A percentile compares a stretch with the other conserved stretches of the same genome.
Evolutionary conservation across 2,797 vertebrate genomes (phyloP).

Genomic region (Cyclopterus lumpus): DNA sequence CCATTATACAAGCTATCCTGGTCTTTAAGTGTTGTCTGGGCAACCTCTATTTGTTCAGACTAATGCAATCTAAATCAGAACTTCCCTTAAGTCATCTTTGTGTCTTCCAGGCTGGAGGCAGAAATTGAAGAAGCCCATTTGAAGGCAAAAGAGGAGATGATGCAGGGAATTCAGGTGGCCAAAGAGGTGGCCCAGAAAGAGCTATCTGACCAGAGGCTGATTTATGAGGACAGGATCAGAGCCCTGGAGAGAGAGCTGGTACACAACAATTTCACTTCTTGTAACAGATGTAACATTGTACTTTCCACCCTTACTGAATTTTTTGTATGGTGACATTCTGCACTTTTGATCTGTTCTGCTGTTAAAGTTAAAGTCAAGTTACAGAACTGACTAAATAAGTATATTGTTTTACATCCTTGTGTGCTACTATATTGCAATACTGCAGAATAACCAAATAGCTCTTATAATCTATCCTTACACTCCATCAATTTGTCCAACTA

Average conservation of each 20-base stretch:
- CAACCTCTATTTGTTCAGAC: not conserved
- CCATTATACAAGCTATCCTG: not conserved
- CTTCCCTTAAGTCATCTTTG: slow-evolving; percentile 6
- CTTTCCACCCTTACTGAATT: not conserved
- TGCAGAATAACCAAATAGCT: not conserved
- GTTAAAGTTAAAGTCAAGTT: not conserved
- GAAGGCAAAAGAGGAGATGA: slow-evolving; percentile 95
- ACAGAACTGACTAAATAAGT: not conserved
- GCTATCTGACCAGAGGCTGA: slow-evolving; percentile 87
- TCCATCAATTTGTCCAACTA: not conserved
- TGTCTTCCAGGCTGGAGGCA: slow-evolving; percentile 87
- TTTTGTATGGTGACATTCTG: not conserved
- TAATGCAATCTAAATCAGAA: not conserved
- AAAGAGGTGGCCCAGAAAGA: slow-evolving; percentile 94
- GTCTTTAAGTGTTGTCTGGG: not conserved
- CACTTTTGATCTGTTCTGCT: not conserved
- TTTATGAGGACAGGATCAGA: slow-evolving; percentile 89
- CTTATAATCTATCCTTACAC: not conserved
- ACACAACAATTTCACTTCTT: slow-evolving; percentile 18
- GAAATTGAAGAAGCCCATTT: slow-evolving; percentile 94
- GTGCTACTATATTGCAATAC: not conserved
- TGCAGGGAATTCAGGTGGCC: slow-evolving; percentile 94
- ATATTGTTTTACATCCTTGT: not conserved
- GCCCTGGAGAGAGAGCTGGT: slow-evolving; percentile 91
- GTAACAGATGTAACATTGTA: not conserved